Evolutionary conservation across 2,888 invertebrate genomes (phyloP).

Genomic region (Cosmorhoe ocellata): DNA sequence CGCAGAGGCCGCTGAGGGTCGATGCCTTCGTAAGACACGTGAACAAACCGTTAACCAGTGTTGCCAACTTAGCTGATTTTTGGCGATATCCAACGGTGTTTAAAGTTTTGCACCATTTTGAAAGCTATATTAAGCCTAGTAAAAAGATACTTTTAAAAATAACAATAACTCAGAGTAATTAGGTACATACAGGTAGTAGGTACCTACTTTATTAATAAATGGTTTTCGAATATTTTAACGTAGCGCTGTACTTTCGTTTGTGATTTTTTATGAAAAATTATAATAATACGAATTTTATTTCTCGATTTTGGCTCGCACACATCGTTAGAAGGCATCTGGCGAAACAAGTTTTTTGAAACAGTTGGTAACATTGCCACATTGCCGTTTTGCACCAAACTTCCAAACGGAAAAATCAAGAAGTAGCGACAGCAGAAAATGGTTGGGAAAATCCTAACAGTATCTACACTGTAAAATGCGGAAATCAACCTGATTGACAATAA

Average conservation of each 20-base stretch:
- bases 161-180: no score
- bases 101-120: neutral
- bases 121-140: no score
- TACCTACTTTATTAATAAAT: no score
- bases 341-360: neutral
- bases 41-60: conserved; percentile 73
- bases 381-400: conserved; percentile 69
- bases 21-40: conserved; percentile 79
- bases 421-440: conserved; percentile 48
- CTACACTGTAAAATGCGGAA: conserved; percentile 20
- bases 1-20: conserved; percentile 79
- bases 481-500: conserved; percentile 11
- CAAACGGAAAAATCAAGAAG: conserved; percentile 69
- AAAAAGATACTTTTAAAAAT: no score
- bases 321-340: no score
- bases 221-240: no score
- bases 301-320: no score
- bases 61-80: conserved; percentile 2
- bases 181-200: no score
- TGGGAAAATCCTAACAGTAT: conserved; percentile 26
- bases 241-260: no score
- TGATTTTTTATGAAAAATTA: no score
- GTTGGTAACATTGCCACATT: conserved; percentile 36
- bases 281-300: no score
- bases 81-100: conserved; percentile 2